Conservation (phyloP, 2,797 vertebrate species). For the Betta splendens region DNA sequence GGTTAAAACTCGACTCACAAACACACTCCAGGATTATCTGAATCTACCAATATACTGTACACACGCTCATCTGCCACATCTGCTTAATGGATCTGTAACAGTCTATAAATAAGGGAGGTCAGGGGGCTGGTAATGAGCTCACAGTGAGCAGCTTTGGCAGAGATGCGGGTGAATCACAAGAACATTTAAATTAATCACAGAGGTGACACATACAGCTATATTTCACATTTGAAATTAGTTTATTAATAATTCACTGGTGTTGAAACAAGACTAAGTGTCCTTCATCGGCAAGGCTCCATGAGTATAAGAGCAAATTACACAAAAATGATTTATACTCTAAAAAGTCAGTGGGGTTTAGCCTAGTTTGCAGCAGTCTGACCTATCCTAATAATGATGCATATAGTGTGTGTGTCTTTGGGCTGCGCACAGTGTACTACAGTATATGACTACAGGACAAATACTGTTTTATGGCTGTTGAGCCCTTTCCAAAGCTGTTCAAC, state of each 20-base stretch:
- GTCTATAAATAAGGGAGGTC: slow-evolving; percentile 16
- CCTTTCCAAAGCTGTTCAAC: slow-evolving; percentile 2
- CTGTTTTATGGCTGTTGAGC: slow-evolving; percentile 1
- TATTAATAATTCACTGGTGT: slow-evolving; percentile 84
- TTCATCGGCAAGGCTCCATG: slow-evolving; percentile 63
- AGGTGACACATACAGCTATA: slow-evolving; percentile 71
- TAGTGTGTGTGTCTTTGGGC: neutral
- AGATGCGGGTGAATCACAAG: slow-evolving; percentile 62
- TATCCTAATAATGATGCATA: slow-evolving; percentile 15
- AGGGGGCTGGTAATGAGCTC: slow-evolving; percentile 28
- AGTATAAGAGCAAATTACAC: slow-evolving; percentile 54
- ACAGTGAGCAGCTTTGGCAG: slow-evolving; percentile 43
- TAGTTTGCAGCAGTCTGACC: slow-evolving; percentile 16
- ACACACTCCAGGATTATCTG: neutral
- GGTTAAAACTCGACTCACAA: neutral
- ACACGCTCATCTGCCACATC: slow-evolving; percentile 2
- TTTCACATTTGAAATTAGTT: slow-evolving; percentile 82
- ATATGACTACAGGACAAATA: neutral
- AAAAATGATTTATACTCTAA: slow-evolving; percentile 59
- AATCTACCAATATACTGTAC: neutral
- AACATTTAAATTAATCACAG: slow-evolving; percentile 78
- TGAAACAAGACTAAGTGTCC: slow-evolving; percentile 76
- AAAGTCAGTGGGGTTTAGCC: slow-evolving; percentile 25
- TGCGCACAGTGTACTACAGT: neutral
- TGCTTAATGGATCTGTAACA: slow-evolving; percentile 1